A percentile compares a stretch with the other conserved stretches of the same genome.
Evolutionary conservation across 2,888 invertebrate species (phyloP).

Genomic region (Zhuqinia jingwanae): DNA sequence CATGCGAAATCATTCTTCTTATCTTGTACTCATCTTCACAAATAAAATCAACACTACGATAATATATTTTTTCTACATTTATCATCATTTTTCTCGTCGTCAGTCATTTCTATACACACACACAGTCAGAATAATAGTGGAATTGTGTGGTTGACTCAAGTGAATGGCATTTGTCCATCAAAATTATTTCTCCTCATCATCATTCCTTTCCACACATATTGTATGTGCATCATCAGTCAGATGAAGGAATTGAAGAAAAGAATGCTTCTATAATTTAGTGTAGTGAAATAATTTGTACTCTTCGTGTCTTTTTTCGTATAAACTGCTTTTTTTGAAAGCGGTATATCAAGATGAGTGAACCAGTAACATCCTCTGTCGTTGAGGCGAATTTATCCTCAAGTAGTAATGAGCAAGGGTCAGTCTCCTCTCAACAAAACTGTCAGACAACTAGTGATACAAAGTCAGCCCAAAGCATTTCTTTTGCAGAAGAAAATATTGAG

Average conservation of each 20-base stretch:
- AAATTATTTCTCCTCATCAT: not conserved
- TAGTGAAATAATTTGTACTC: not conserved
- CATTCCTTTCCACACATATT: not conserved
- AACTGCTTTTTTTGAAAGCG: not conserved
- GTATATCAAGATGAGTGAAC: not conserved
- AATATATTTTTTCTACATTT: not conserved
- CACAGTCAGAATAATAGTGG: not conserved
- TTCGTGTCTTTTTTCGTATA: not conserved
- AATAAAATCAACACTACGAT: slow-evolving; percentile 6
- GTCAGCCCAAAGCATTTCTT: too few species aligned
- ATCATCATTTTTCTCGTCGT: slow-evolving; percentile 1
- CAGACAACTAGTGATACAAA: not conserved
- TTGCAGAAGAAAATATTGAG: not conserved
- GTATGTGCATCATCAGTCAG: not conserved
- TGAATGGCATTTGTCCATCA: slow-evolving; percentile 27
- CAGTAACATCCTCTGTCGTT: not conserved
- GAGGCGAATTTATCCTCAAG: not conserved
- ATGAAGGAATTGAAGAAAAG: slow-evolving; percentile 18
- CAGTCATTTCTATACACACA: not conserved
- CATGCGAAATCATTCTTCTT: slow-evolving; percentile 10
- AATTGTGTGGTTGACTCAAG: slow-evolving; percentile 30
- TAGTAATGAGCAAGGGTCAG: not conserved
- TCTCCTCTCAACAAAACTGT: not conserved
- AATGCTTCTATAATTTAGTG: not conserved
- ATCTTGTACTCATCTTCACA: not conserved